Conservation (phyloP, 2,113 vertebrate genomes). For the Orientallactaga bullata region DNA sequence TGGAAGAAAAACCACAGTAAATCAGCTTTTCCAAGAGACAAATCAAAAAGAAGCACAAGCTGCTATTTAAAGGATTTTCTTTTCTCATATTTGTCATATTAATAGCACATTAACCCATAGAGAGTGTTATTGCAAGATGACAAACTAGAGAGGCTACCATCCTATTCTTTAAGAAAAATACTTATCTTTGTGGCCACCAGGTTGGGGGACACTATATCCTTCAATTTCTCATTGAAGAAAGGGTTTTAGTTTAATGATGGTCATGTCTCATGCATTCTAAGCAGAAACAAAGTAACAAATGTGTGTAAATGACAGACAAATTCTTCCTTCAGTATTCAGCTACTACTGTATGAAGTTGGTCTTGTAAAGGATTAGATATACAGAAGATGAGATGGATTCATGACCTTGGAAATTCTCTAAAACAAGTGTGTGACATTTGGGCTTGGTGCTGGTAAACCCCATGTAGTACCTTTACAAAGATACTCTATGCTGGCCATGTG, state of each 20-base stretch:
- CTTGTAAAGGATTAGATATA: neutral
- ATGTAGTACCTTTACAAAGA: neutral
- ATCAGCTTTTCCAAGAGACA: constrained; percentile 86
- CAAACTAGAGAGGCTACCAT: constrained; percentile 17
- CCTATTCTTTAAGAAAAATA: constrained; percentile 2
- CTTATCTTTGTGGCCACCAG: constrained; percentile 18
- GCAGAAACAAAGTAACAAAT: constrained; percentile 37
- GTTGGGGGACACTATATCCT: constrained; percentile 7
- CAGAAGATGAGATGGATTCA: neutral
- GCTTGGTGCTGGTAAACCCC: neutral
- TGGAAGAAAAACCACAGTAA: constrained; percentile 88
- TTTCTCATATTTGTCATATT: constrained; percentile 60
- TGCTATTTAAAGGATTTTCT: constrained; percentile 82
- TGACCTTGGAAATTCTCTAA: neutral
- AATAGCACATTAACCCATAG: constrained; percentile 70
- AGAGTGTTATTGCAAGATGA: constrained; percentile 67
- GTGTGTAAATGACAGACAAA: constrained; percentile 28
- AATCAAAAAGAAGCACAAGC: constrained; percentile 83
- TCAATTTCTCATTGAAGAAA: neutral
- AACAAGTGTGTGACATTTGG: neutral
- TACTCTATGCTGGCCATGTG: neutral
- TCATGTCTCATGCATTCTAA: neutral
- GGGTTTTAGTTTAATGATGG: constrained; percentile 54
- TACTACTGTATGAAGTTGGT: neutral
- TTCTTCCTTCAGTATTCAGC: neutral